Conservation (phyloP, 2,888 invertebrate species). For the Chydorus sphaericus region DNA sequence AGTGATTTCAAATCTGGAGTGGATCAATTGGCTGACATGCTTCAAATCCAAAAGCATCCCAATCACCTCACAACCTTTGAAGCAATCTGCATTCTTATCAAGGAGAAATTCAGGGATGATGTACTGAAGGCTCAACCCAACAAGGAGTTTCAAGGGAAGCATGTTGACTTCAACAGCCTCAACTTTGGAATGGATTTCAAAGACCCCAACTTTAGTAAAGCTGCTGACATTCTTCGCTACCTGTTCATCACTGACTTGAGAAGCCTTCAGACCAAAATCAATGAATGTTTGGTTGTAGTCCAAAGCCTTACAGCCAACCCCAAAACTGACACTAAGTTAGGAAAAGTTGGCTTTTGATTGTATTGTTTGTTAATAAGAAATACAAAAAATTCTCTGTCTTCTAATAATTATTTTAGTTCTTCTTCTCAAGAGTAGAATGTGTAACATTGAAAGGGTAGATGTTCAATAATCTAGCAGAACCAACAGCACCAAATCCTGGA, state of each 20-base stretch:
- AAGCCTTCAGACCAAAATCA: slow-evolving; percentile 79
- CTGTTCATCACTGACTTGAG: slow-evolving; percentile 71
- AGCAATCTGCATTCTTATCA: slow-evolving; percentile 47
- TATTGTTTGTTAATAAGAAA: not conserved
- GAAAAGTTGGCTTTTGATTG: slow-evolving; percentile 59
- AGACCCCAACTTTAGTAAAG: slow-evolving; percentile 48
- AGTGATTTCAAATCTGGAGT: slow-evolving; percentile 72
- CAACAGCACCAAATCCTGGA: slow-evolving; percentile 42
- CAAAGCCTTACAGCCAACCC: slow-evolving; percentile 91
- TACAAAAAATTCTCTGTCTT: not conserved
- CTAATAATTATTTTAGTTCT: not conserved
- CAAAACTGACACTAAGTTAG: slow-evolving; percentile 84
- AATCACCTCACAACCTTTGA: slow-evolving; percentile 60
- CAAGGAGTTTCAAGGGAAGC: slow-evolving; percentile 34
- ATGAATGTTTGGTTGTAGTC: slow-evolving; percentile 82
- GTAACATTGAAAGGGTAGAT: slow-evolving; percentile 13
- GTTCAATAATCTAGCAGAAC: slow-evolving; percentile 40
- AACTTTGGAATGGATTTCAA: slow-evolving; percentile 49
- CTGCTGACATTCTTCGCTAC: slow-evolving; percentile 59
- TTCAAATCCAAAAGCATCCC: slow-evolving; percentile 66
- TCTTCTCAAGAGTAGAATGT: not conserved
- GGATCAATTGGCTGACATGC: slow-evolving; percentile 54
- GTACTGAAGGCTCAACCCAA: slow-evolving; percentile 40
- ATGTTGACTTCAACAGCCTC: slow-evolving; percentile 51
- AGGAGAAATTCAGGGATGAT: slow-evolving; percentile 41